Percentiles rank a stretch among this genome's conserved stretches.
These are phyloP conservation scores for Melieria omissa DNA, from an alignment of 2,888 invertebrate species.

Conservation along the genomic window DNA sequence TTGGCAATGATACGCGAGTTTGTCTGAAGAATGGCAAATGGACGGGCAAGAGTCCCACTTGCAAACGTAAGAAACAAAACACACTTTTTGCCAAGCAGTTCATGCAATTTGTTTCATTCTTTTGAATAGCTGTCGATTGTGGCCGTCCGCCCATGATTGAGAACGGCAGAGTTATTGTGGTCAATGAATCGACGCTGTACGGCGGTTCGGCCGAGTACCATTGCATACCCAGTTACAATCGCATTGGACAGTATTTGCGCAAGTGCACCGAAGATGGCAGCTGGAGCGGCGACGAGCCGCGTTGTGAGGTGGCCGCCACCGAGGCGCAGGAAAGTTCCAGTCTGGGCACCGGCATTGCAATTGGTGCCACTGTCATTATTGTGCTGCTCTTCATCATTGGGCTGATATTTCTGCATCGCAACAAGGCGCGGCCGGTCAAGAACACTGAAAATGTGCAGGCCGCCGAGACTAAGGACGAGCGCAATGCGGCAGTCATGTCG, in stretches of 20 bases:
- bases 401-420: slow-evolving; percentile 82
- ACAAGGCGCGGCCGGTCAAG: slow-evolving; percentile 86
- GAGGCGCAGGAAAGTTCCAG: slow-evolving; percentile 79
- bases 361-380: slow-evolving; percentile 84
- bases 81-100: background rate
- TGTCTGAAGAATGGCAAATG: slow-evolving; percentile 84
- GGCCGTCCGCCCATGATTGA: slow-evolving; percentile 81
- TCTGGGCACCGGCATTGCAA: slow-evolving; percentile 83
- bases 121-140: slow-evolving; percentile 83
- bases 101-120: background rate
- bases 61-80: slow-evolving; percentile 75
- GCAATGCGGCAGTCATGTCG: slow-evolving; percentile 89
- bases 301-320: slow-evolving; percentile 78
- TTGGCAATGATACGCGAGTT: slow-evolving; percentile 81
- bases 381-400: slow-evolving; percentile 82
- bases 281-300: slow-evolving; percentile 90
- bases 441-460: slow-evolving; percentile 90
- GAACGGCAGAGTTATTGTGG: slow-evolving; percentile 86
- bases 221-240: slow-evolving; percentile 85
- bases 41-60: slow-evolving; percentile 82
- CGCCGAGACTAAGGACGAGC: slow-evolving; percentile 86
- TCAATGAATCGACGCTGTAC: slow-evolving; percentile 85
- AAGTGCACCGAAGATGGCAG: slow-evolving; percentile 85
- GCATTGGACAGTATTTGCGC: slow-evolving; percentile 83
- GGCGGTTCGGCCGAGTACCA: slow-evolving; percentile 90